phyloP scores from a whole-genome alignment of 2,113 vertebrate genomes.

The Lasiurus cinereus region DNA sequence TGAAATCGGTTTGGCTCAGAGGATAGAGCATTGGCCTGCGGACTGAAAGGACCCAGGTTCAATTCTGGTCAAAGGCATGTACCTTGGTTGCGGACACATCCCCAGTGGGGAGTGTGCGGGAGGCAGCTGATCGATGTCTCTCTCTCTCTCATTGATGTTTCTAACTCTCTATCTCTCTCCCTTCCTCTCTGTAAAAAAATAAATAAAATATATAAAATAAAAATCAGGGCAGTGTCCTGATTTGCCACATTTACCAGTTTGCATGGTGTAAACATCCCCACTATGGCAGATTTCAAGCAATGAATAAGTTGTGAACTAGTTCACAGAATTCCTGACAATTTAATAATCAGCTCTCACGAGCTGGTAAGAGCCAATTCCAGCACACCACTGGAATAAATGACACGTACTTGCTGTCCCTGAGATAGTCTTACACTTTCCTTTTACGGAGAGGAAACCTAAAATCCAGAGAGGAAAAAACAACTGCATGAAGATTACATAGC shows the following conservation, averaged over 20 bases:
- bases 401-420: background rate
- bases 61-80: no score
- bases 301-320: background rate
- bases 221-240: background rate
- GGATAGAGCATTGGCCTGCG: no score
- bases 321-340: slow-evolving; percentile 4
- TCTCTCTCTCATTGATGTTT: no score
- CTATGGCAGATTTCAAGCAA: background rate
- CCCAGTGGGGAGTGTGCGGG: no score
- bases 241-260: slow-evolving; percentile 18
- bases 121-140: no score
- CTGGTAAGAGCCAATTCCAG: background rate
- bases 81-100: no score
- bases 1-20: no score
- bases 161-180: no score
- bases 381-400: background rate
- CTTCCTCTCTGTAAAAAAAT: no score
- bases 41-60: no score
- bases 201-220: no score
- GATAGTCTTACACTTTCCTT: background rate
- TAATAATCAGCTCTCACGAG: background rate
- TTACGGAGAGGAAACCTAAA: slow-evolving; percentile 10
- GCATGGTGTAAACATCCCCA: background rate
- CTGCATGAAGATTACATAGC: background rate
- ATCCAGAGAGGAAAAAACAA: background rate